Evolutionary conservation across 2,797 vertebrate species (phyloP), one percentile per base, ranked within the genome.

Genomic region (Knipowitschia caucasica): DNA sequence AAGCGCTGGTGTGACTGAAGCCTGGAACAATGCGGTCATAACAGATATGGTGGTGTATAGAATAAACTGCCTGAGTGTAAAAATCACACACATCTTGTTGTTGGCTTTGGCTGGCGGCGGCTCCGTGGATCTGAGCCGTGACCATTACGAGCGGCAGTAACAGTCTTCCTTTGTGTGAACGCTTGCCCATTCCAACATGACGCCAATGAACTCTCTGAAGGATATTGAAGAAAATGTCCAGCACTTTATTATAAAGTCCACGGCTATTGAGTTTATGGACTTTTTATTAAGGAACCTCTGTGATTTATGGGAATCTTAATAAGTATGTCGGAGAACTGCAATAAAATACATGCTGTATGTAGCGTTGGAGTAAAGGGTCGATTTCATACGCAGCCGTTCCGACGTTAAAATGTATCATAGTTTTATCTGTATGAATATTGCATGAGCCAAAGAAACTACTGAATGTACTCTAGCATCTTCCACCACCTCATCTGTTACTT

Each of bases 1-100:
- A 64, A n/a, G n/a, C n/a, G 56, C 45, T 58, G 68, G 65, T 80
- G 67, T 72, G 74, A 50, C 52, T 55, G 43, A 5, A 60, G 64
- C 63, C 56, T 64, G 65, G 81, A 67, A 80, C 12, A 83, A 82
- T 67, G 75, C 67, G 51, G 60, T 56, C 10, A 12, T 11, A 2
- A 11, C 4, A 39, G 21, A 39, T 39, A 39, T 20, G 8, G 5
- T 12, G 9, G 18, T 1, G 20, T 38, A 9, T 17, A 38, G 17
- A 18, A 17, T 4, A 33, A 73, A 66, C 68, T 65, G 40, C 62
- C 60, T 39, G 43, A 59, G 50, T 68, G 67, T 61, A 61, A 49
- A 29, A 55, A 36, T 30, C 34, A 46, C 77, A 83, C 63, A 54
- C 73, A 59, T 50, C 24, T 60, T 59, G 71, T 34, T 81, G 54